Percentiles rank a stretch among this genome's conserved stretches.
These are phyloP conservation scores for Nanorana parkeri DNA, from an alignment of 2,113 vertebrate genomes.

Conservation along the genomic window DNA sequence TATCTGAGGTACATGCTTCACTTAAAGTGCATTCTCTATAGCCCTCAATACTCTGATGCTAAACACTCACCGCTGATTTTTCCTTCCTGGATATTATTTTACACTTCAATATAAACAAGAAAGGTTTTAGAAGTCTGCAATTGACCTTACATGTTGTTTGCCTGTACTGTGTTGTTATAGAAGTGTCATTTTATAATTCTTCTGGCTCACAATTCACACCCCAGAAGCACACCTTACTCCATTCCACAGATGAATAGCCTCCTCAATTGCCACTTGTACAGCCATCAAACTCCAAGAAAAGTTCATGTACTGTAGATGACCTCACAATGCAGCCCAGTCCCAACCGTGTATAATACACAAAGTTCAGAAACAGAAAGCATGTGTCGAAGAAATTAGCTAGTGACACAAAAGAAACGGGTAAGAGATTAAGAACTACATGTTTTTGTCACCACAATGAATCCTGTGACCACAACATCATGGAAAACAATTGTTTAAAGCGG, in stretches of 20 bases:
- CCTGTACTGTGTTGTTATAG: no score
- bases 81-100: conserved; percentile 3
- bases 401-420: no score
- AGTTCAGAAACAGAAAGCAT: conserved; percentile 1
- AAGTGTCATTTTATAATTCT: background rate
- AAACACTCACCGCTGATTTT: conserved; percentile 1
- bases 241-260: background rate
- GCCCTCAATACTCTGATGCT: conserved; percentile 1
- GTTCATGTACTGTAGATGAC: background rate
- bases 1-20: conserved; percentile 7
- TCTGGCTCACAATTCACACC: no score
- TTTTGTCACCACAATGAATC: no score
- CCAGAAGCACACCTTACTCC: background rate
- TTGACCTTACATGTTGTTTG: background rate
- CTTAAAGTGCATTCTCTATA: background rate
- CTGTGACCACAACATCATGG: no score
- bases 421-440: no score
- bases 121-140: background rate
- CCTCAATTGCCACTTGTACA: background rate
- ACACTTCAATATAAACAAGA: conserved; percentile 17
- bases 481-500: no score
- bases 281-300: no score
- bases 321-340: background rate
- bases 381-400: no score
- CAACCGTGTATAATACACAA: background rate